Conservation (phyloP, 2,888 invertebrate species). For the Erebia palarica region DNA sequence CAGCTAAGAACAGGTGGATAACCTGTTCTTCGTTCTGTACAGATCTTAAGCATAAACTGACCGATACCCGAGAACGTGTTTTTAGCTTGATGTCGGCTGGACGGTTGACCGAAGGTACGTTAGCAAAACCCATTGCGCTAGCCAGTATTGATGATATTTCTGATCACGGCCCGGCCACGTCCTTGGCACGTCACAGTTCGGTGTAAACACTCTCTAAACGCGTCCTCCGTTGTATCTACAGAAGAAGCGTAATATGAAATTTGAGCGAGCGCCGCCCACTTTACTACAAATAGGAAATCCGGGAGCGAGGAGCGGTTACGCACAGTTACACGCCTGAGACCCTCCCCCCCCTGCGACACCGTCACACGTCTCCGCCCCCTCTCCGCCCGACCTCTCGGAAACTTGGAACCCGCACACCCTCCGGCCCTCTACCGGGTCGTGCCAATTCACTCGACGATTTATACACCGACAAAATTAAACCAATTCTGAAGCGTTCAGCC, state of each 20-base stretch:
- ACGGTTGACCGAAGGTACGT: no score
- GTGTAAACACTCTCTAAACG: slow-evolving; percentile 39
- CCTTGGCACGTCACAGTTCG: neutral
- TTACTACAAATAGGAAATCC: slow-evolving; percentile 82
- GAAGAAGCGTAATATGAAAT: slow-evolving; percentile 78
- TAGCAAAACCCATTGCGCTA: no score
- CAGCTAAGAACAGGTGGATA: no score
- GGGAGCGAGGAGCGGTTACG: slow-evolving; percentile 81
- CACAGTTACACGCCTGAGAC: slow-evolving; percentile 80
- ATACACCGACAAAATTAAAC: slow-evolving; percentile 80
- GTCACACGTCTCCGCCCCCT: slow-evolving; percentile 43
- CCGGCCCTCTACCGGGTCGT: slow-evolving; percentile 69
- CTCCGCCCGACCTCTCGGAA: slow-evolving; percentile 49
- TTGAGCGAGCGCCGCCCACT: slow-evolving; percentile 78
- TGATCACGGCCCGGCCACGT: neutral
- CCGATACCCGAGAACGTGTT: no score
- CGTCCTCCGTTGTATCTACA: slow-evolving; percentile 74
- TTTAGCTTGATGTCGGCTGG: no score
- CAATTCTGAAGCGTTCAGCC: slow-evolving; percentile 72
- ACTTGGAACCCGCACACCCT: slow-evolving; percentile 59
- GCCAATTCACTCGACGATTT: slow-evolving; percentile 79
- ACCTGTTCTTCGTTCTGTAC: no score
- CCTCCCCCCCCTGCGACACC: slow-evolving; percentile 30
- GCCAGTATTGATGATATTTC: no score
- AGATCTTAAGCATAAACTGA: no score